Conservation (phyloP, 1,140 invertebrate genomes). For the Cotesia chilonis region DNA sequence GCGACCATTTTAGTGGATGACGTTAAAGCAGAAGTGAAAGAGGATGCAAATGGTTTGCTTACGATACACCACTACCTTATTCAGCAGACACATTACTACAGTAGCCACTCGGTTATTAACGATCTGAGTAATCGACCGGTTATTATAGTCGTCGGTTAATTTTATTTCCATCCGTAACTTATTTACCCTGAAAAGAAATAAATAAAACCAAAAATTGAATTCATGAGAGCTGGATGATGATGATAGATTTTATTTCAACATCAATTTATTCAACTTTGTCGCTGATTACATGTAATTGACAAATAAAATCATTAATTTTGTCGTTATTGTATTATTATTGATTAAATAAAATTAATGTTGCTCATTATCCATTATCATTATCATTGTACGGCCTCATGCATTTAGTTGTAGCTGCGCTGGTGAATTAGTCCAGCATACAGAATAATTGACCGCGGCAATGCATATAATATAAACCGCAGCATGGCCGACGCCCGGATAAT, state of each 20-base stretch:
- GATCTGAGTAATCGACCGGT: conserved; percentile 37
- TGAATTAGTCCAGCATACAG: conserved; percentile 28
- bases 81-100: not conserved
- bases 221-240: no score
- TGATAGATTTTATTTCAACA: not conserved
- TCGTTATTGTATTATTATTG: conserved; percentile 4
- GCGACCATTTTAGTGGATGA: conserved; percentile 16
- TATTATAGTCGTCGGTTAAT: conserved; percentile 24
- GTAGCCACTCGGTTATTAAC: conserved; percentile 34
- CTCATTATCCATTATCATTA: conserved; percentile 4
- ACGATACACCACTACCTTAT: conserved; percentile 17
- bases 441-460: conserved; percentile 60
- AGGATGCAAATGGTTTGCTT: not conserved
- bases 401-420: conserved; percentile 49
- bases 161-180: conserved; percentile 15
- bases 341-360: conserved; percentile 28
- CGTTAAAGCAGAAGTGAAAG: no score
- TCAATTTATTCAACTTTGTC: not conserved
- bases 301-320: not conserved
- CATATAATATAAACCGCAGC: conserved; percentile 61
- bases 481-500: conserved; percentile 58
- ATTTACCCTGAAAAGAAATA: not conserved
- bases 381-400: conserved; percentile 31
- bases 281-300: conserved; percentile 12
- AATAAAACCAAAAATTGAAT: no score